These are phyloP conservation scores for Typhlichthys eigenmanni DNA, from an alignment of 2,797 vertebrate genomes.

Conservation along the genomic window DNA sequence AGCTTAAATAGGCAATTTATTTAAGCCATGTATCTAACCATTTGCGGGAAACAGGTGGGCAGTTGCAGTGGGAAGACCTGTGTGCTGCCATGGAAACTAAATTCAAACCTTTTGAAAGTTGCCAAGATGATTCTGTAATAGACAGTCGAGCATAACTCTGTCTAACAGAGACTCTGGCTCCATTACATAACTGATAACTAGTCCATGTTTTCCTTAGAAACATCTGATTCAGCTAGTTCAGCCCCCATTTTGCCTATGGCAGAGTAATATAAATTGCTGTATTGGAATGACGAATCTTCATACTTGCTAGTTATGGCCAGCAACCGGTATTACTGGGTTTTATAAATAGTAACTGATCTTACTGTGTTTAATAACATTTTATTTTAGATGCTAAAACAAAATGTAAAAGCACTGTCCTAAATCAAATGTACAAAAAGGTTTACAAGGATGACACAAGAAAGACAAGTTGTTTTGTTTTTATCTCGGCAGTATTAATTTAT, in stretches of 20 bases:
- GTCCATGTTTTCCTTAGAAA: background rate
- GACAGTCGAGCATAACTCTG: constrained; percentile 32
- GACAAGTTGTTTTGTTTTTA: constrained; percentile 13
- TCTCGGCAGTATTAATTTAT: constrained; percentile 14
- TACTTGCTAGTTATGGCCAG: background rate
- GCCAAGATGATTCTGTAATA: constrained; percentile 50
- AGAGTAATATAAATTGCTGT: background rate
- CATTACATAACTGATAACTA: background rate
- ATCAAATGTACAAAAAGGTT: no score
- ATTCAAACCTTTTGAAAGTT: constrained; percentile 37
- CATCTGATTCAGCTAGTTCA: background rate
- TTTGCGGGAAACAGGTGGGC: constrained; percentile 38
- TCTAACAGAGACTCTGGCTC: constrained; percentile 16
- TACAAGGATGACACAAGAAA: no score
- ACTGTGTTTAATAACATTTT: background rate
- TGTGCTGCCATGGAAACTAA: constrained; percentile 68
- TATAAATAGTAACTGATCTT: background rate
- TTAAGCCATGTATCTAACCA: constrained; percentile 49
- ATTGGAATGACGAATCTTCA: background rate
- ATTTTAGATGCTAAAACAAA: background rate
- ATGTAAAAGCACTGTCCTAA: background rate
- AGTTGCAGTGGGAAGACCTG: constrained; percentile 44
- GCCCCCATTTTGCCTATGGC: background rate
- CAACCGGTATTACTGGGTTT: background rate
- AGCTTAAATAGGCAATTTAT: constrained; percentile 49